Evolutionary conservation across 2,888 invertebrate species (phyloP).

Genomic region (Drosophila yooni): DNA sequence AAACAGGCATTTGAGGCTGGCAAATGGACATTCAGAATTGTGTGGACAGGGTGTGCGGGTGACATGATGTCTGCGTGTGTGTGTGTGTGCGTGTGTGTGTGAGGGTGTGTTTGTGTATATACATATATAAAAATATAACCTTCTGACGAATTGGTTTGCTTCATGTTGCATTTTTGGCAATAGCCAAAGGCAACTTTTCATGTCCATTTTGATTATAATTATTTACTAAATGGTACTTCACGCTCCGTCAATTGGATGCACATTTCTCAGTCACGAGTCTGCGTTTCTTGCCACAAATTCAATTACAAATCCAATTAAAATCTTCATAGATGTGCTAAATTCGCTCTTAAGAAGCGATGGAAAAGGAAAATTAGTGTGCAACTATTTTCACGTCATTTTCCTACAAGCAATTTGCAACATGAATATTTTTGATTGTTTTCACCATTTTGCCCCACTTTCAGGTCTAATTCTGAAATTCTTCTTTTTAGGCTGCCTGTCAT

Average conservation of each 20-base stretch:
- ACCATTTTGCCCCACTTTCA: not conserved
- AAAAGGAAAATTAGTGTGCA: not conserved
- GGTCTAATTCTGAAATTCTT: not conserved
- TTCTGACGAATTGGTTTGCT: constrained; percentile 56
- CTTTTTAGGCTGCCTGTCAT: not conserved
- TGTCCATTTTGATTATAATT: constrained; percentile 75
- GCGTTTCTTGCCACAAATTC: not conserved
- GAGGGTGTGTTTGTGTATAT: no score
- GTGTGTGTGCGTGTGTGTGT: constrained; percentile 14
- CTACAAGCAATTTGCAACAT: not conserved
- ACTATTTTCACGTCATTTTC: not conserved
- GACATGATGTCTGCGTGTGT: constrained; percentile 12
- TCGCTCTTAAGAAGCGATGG: not conserved
- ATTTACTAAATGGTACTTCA: constrained; percentile 31
- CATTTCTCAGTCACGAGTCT: not conserved
- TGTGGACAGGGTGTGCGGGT: constrained; percentile 43
- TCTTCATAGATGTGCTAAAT: not conserved
- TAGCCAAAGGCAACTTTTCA: constrained; percentile 62
- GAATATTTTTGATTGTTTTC: not conserved
- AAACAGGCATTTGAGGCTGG: constrained; percentile 73
- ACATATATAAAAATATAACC: constrained; percentile 48
- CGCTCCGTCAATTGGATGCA: not conserved
- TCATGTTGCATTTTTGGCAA: constrained; percentile 63
- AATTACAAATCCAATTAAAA: constrained; percentile 3
- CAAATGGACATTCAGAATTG: constrained; percentile 77